Evolutionary conservation across 64 coral and sea anemone species (phyloP).

Genomic region (Cladopsammia gracilis): DNA sequence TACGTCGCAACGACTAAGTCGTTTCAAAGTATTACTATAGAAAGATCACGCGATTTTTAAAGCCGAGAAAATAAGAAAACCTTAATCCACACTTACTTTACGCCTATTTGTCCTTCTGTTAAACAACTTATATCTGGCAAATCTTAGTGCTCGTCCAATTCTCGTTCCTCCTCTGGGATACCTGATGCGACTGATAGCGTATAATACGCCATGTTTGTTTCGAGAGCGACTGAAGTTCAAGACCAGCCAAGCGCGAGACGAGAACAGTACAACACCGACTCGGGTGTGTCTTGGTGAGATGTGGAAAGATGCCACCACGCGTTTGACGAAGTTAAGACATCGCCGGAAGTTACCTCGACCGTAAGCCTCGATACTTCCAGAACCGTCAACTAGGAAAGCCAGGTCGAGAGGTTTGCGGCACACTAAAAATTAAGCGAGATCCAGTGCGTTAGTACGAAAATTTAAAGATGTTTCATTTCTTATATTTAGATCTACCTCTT

Average conservation of each 20-base stretch:
- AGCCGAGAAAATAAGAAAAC: neutral
- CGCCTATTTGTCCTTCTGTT: conserved; percentile 41
- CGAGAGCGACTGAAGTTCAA: conserved; percentile 70
- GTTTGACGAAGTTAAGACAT: conserved; percentile 71
- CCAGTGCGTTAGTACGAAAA: too few relatives aligned
- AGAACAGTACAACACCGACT: conserved; percentile 68
- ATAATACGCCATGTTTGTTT: conserved; percentile 55
- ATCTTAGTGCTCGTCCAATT: conserved; percentile 79
- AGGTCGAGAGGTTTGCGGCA: conserved; percentile 57
- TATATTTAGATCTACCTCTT: too few relatives aligned
- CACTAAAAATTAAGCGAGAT: neutral
- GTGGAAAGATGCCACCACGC: conserved; percentile 47
- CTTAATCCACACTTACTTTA: conserved; percentile 27
- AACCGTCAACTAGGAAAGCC: conserved; percentile 69
- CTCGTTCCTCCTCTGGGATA: conserved; percentile 85
- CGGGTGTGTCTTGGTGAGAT: conserved; percentile 60
- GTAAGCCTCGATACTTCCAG: conserved; percentile 70
- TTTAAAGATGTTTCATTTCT: too few relatives aligned
- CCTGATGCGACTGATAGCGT: conserved; percentile 41
- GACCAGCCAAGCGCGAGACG: conserved; percentile 45
- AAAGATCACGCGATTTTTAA: too few relatives aligned
- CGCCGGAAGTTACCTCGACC: conserved; percentile 76
- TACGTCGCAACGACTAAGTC: too few relatives aligned
- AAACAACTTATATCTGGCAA: conserved; percentile 71
- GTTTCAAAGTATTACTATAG: too few relatives aligned